A percentile compares a stretch with the other conserved stretches of the same genome.
Conservation (phyloP, 1,140 invertebrate genomes). For the Schmidtea mediterranea region DNA sequence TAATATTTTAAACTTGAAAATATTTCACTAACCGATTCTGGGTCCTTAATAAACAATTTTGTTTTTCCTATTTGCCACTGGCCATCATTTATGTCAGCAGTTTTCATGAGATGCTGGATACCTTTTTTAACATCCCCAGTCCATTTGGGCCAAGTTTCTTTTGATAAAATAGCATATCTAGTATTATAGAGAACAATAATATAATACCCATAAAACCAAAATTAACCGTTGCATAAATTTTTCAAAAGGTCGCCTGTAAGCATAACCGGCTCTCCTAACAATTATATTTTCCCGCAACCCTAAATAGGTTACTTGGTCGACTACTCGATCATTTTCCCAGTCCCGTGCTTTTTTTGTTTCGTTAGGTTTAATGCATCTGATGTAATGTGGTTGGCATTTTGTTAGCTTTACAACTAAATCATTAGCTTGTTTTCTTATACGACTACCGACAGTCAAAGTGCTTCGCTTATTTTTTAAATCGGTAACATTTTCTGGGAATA, state of each 20-base stretch:
- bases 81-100: slow-evolving; percentile 35
- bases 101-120: slow-evolving; percentile 34
- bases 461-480: slow-evolving; percentile 15
- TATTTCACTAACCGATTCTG: slow-evolving; percentile 41
- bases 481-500: too few relatives aligned
- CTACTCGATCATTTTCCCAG: slow-evolving; percentile 46
- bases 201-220: slow-evolving; percentile 1
- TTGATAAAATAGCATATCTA: slow-evolving; percentile 42
- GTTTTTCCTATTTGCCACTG: slow-evolving; percentile 43
- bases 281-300: slow-evolving; percentile 74
- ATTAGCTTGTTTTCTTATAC: slow-evolving; percentile 44
- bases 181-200: slow-evolving; percentile 7
- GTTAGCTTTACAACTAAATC: slow-evolving; percentile 41
- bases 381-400: slow-evolving; percentile 40
- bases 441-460: slow-evolving; percentile 42
- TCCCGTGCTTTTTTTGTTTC: slow-evolving; percentile 42
- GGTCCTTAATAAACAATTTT: slow-evolving; percentile 48
- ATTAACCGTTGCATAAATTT: slow-evolving; percentile 47
- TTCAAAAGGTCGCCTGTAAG: slow-evolving; percentile 63
- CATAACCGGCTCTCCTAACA: slow-evolving; percentile 67
- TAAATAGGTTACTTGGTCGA: slow-evolving; percentile 55
- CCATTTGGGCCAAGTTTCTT: slow-evolving; percentile 41
- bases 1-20: too few relatives aligned
- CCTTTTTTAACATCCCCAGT: slow-evolving; percentile 34
- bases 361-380: slow-evolving; percentile 49